phyloP scores from a whole-genome alignment of 2,113 vertebrate species.

The Indicator indicator region DNA sequence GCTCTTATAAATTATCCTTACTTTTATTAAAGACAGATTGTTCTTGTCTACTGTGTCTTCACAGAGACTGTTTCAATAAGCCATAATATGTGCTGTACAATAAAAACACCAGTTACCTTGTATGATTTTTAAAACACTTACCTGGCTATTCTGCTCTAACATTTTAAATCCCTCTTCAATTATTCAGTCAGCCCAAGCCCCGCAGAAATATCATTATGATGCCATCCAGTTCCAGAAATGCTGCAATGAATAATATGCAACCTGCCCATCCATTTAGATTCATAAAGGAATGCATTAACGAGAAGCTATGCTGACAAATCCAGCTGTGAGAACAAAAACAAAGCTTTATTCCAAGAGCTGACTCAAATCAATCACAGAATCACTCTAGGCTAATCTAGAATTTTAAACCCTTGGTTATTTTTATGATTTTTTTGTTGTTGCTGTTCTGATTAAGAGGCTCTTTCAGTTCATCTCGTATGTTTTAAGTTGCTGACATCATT shows the following conservation, averaged over 20 bases:
- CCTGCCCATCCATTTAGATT: neutral
- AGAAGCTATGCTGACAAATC: neutral
- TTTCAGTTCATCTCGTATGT: neutral
- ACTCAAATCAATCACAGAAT: neutral
- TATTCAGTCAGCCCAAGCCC: neutral
- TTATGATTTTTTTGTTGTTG: neutral
- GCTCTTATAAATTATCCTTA: neutral
- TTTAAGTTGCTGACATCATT: neutral
- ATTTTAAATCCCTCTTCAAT: neutral
- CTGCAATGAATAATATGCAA: neutral
- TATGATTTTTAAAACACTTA: neutral
- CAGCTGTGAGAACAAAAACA: slow-evolving; percentile 9
- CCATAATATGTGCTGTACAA: neutral
- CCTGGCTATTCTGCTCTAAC: neutral
- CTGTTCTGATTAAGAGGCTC: neutral
- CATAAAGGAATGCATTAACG: neutral
- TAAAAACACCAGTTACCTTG: neutral
- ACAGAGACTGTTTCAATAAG: neutral
- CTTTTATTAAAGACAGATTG: neutral
- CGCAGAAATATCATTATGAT: neutral
- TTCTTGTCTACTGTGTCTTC: neutral
- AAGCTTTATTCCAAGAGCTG: neutral
- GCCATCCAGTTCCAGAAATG: neutral
- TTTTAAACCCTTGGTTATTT: slow-evolving; percentile 6
- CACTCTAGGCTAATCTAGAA: neutral